These are phyloP conservation scores for Bathynomus jamesi DNA, from an alignment of 1,140 invertebrate genomes.

Conservation along the genomic window DNA sequence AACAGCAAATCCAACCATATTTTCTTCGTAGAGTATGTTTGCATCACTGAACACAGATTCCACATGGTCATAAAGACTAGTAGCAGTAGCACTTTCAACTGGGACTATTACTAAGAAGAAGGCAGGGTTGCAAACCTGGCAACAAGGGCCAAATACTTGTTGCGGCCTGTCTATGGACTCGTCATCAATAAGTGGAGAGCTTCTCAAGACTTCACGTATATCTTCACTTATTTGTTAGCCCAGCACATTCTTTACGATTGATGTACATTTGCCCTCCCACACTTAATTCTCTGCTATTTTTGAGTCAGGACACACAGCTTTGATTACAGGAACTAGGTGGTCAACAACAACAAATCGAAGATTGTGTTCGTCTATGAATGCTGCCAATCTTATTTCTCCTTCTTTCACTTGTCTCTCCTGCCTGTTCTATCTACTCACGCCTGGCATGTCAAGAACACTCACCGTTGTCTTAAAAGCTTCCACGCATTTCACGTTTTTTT, in stretches of 20 bases:
- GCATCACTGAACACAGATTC: neutral
- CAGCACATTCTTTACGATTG: neutral
- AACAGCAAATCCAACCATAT: conserved; percentile 27
- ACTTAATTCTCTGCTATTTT: conserved; percentile 6
- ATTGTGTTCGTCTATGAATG: conserved; percentile 10
- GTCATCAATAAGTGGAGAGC: conserved; percentile 7
- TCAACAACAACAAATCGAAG: conserved; percentile 5
- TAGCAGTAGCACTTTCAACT: conserved; percentile 4
- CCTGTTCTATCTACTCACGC: neutral
- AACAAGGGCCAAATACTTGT: conserved; percentile 7
- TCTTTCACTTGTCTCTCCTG: conserved; percentile 11
- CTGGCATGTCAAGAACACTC: conserved; percentile 1
- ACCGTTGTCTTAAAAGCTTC: conserved; percentile 1
- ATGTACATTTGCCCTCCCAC: too few relatives aligned
- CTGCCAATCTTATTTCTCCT: conserved; percentile 19
- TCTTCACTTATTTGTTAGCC: neutral
- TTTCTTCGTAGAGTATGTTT: neutral
- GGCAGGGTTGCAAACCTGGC: neutral
- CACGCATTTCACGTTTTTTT: neutral
- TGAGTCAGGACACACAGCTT: conserved; percentile 15
- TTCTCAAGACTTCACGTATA: neutral
- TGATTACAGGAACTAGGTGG: conserved; percentile 6
- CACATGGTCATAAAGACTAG: neutral
- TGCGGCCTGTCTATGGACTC: conserved; percentile 15
- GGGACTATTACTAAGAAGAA: neutral